These are phyloP conservation scores for Fragum sueziense DNA, from an alignment of 2,888 invertebrate genomes.

Conservation along the genomic window DNA sequence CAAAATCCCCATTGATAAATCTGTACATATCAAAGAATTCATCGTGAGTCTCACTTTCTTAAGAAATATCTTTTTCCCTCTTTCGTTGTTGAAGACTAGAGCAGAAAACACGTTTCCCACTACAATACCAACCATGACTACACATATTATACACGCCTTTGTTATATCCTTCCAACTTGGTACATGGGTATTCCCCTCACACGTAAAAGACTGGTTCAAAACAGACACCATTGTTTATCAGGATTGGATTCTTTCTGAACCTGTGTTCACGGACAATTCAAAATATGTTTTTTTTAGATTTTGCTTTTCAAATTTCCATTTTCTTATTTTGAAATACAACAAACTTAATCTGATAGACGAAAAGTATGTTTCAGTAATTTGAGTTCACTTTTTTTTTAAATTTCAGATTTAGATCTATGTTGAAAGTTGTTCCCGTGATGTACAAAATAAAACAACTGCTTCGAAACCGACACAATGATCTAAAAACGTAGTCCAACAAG, in stretches of 20 bases:
- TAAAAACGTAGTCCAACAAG: no score
- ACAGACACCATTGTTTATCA: conserved; percentile 32
- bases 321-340: no score
- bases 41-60: conserved; percentile 59
- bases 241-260: neutral
- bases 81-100: conserved; percentile 54
- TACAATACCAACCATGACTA: conserved; percentile 54
- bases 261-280: no score
- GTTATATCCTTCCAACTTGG: conserved; percentile 42
- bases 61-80: conserved; percentile 47
- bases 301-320: no score
- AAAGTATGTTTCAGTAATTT: no score
- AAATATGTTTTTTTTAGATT: no score
- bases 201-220: conserved; percentile 48
- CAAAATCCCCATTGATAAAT: conserved; percentile 58
- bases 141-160: conserved; percentile 47
- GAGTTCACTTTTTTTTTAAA: no score
- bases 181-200: conserved; percentile 44
- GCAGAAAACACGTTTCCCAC: conserved; percentile 59
- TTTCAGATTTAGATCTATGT: no score
- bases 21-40: conserved; percentile 63
- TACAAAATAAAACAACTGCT: no score
- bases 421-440: no score
- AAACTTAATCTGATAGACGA: no score
- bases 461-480: no score